Base-by-base conservation (phyloP, 2,113 vertebrate genomes). In the Acanthisitta chloris region DNA sequence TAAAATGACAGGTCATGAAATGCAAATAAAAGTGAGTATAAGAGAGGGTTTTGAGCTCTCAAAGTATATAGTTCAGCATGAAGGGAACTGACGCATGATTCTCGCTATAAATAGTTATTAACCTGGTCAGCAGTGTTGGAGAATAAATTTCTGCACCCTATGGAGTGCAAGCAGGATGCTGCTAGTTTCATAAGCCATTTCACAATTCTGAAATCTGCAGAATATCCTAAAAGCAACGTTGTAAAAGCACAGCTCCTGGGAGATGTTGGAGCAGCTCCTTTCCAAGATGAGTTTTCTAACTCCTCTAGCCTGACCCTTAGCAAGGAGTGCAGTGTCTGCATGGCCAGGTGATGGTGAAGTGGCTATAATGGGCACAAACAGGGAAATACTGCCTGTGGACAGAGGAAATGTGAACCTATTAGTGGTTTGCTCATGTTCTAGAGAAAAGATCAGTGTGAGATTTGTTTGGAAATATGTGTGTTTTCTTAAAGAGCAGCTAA, bases 381-480 rank as follows among this genome's bases (percentile, higher is more conserved):
- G 62, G 81, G 77, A 70, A 81, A 49, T 28, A 40, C 8, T 92
- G 92, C 94, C 88, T 28, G 23, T 92, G 80, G 90, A 81, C 1
- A 4, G 78, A 71, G 81, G 82, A 94, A 90, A 64, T 48, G 43
- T 28, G 86, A 88, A 55, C 67, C 14, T 76, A 38, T 61, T 78
- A 70, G 57, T 92, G 64, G 51, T 69, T 93, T 86, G 43, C 74
- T 96, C 29, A 1, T 90, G 48, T 78, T 86, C 26, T n/a, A 3
- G 59, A 72, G 80, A 80, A 96, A 94, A 86, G 84, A 88, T 1
- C 86, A 34, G 2, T 34, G 82, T 81, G 88, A 90, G 80, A 78
- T 93, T 94, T 94, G 92, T 94, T 95, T 93, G 90, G 93, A 94
- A 94, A 84, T 86, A n/a, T 9, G 34, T 23, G n/a, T 88, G 49